A percentile compares a stretch with the other conserved stretches of the same genome.
phyloP scores from a whole-genome alignment of 2,888 invertebrate species.

The Torymus auratus region DNA sequence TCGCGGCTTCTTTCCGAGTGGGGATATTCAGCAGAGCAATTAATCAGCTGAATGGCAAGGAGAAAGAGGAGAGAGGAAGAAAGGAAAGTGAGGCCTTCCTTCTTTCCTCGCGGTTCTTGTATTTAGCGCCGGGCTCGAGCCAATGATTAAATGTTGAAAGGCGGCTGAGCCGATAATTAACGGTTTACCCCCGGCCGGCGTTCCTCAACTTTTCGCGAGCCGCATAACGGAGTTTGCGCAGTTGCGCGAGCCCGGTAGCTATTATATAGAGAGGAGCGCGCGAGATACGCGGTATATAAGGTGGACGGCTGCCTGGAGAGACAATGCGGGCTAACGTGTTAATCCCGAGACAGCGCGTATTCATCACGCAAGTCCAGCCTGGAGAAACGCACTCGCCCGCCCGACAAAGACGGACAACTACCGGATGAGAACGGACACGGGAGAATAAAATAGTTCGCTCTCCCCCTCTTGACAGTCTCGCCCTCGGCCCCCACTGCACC shows the following conservation, averaged over 20 bases:
- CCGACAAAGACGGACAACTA: conserved; percentile 19
- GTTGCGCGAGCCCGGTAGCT: background rate
- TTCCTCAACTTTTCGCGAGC: no score
- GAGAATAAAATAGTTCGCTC: background rate
- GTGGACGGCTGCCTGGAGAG: background rate
- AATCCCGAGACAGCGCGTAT: conserved; percentile 65
- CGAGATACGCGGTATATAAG: background rate
- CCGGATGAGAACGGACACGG: conserved; percentile 3
- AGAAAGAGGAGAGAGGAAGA: background rate
- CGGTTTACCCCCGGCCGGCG: background rate
- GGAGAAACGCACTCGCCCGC: conserved; percentile 19
- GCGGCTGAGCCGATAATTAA: conserved; percentile 31
- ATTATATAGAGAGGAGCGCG: background rate
- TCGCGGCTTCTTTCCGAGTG: background rate
- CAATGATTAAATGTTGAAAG: conserved; percentile 36
- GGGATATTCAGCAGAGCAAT: conserved; percentile 6
- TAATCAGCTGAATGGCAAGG: conserved; percentile 17
- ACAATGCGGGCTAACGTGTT: conserved; percentile 33
- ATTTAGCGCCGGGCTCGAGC: background rate
- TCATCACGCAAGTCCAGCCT: conserved; percentile 61
- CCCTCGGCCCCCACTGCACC: no score
- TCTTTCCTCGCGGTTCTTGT: no score
- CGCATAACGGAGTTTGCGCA: background rate
- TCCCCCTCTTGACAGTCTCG: no score
- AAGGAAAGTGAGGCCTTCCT: background rate